Evolutionary conservation across 1,140 invertebrate species (phyloP), one percentile per base, ranked within the genome.

Genomic region (Lineus longissimus): DNA sequence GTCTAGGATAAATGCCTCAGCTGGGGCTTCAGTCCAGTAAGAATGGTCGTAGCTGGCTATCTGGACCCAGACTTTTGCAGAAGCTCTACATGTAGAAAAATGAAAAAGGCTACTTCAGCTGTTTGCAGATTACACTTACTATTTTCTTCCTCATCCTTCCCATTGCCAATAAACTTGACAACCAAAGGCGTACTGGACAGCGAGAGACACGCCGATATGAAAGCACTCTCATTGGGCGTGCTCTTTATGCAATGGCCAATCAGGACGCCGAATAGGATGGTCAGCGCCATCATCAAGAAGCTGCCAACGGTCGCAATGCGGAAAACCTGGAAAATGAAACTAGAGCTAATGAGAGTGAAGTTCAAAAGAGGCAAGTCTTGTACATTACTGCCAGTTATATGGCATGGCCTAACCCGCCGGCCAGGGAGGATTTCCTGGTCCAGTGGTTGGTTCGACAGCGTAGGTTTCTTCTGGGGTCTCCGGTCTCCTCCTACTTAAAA

Each of bases 101-200:
- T 36, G 6, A 4, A 4, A 36, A 36, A 7, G 4, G 4, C 33
- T 36, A 36, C 15, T 15, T 36, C n/a, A n/a, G n/a, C n/a, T 4
- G 33, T 36, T 15, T 36, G 33, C 4, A 36, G 33, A 36, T 15
- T 36, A 36, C 33, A 36, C 47, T 51, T 51, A 51, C 47, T n/a
- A 23, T 4, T 7, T n/a, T 51, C 47, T 9, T 51, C 47, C 9
- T 51, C 47, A 27, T 51, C 47, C 9, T 51, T 27, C 4, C 25
- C 25, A 9, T 4, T 7, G 6, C 6, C 6, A 4, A 51, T 19
- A 45, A 68, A 65, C 55, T 61, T 60, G 40, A 65, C 31, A 40
- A 68, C 63, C 36, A 68, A 63, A 1, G 66, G 63, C 19, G 66
- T 65, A 41, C 66, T 68, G 22, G 62, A 65, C 11, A 68, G 63